Conservation (phyloP, 2,113 vertebrate species). For the Mus spicilegus region DNA sequence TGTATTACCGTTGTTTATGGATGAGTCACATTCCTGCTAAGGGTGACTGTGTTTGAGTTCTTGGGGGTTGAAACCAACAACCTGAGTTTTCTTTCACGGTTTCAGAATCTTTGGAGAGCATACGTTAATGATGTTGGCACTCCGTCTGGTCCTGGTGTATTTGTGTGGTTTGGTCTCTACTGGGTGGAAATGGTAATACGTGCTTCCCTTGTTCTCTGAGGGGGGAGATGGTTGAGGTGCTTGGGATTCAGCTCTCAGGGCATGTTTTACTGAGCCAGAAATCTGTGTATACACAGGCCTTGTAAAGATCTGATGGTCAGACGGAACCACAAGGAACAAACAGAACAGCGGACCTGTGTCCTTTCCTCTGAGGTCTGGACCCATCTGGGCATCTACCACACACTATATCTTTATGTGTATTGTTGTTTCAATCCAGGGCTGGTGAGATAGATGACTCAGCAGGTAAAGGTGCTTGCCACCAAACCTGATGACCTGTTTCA, state of each 20-base stretch:
- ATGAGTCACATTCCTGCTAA: background rate
- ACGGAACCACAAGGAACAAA: background rate
- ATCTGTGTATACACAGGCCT: background rate
- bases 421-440: background rate
- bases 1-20: background rate
- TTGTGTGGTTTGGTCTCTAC: background rate
- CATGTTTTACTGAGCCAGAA: background rate
- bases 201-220: background rate
- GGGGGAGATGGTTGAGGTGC: background rate
- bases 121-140: background rate
- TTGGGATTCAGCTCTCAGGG: background rate
- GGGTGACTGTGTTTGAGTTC: background rate
- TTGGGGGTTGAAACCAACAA: conserved; percentile 32
- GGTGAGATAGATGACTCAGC: background rate
- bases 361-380: background rate
- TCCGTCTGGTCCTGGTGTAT: background rate
- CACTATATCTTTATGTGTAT: background rate
- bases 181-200: background rate
- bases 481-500: background rate
- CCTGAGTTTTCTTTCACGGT: background rate
- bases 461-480: background rate
- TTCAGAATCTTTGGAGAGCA: background rate
- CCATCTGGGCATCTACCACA: background rate
- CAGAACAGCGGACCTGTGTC: background rate
- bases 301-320: background rate